A percentile compares a stretch with the other conserved stretches of the same genome.
Conservation (phyloP, 1,140 invertebrate species). For the Gonioctena quinquepunctata region DNA sequence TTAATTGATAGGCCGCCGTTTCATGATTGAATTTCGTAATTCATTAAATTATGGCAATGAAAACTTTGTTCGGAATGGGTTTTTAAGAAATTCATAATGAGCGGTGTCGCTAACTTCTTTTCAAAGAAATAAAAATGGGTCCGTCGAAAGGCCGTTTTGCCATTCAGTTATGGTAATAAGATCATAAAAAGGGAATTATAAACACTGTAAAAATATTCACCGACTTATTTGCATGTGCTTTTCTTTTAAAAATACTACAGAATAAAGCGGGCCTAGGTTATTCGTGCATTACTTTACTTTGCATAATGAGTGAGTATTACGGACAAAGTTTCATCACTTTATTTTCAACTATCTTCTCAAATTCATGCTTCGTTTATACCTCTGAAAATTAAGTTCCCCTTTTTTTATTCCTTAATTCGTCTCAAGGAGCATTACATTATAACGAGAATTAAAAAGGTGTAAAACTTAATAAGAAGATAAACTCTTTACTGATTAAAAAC, state of each 20-base stretch:
- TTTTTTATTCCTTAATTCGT: slow-evolving; percentile 30
- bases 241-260: slow-evolving; percentile 47
- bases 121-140: slow-evolving; percentile 36
- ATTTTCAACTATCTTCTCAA: slow-evolving; percentile 37
- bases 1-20: slow-evolving; percentile 23
- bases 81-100: slow-evolving; percentile 48
- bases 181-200: slow-evolving; percentile 55
- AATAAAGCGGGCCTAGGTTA: slow-evolving; percentile 47
- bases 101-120: slow-evolving; percentile 28
- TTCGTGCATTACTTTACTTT: slow-evolving; percentile 46
- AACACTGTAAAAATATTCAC: slow-evolving; percentile 57
- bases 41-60: slow-evolving; percentile 43
- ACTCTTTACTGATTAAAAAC: slow-evolving; percentile 40
- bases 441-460: slow-evolving; percentile 47
- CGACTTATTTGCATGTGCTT: slow-evolving; percentile 52
- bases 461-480: slow-evolving; percentile 47
- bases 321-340: slow-evolving; percentile 41
- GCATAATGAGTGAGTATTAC: slow-evolving; percentile 49
- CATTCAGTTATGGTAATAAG: slow-evolving; percentile 53
- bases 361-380: slow-evolving; percentile 8
- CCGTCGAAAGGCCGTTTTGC: slow-evolving; percentile 39
- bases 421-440: slow-evolving; percentile 33
- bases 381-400: slow-evolving; percentile 4
- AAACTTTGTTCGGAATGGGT: slow-evolving; percentile 34
- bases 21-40: slow-evolving; percentile 31